These are phyloP conservation scores for Drosophila mettleri DNA, from an alignment of 2,888 invertebrate genomes.

Conservation along the genomic window DNA sequence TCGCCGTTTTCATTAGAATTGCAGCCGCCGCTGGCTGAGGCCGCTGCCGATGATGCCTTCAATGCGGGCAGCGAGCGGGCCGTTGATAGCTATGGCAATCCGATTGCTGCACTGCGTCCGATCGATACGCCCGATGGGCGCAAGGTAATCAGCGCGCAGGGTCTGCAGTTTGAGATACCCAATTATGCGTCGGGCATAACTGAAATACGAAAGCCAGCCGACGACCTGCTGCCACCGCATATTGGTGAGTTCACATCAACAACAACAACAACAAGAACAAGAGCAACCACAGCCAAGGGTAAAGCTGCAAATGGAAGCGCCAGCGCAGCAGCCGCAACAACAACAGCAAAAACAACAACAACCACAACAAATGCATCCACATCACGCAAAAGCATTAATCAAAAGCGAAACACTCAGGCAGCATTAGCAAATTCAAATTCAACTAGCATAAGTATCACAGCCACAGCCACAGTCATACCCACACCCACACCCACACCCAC, in stretches of 20 bases:
- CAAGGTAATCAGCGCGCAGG: slow-evolving; percentile 83
- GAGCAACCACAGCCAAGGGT: slow-evolving; percentile 6
- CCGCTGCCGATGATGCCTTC: slow-evolving; percentile 47
- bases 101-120: slow-evolving; percentile 80
- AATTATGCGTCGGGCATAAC: slow-evolving; percentile 85
- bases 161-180: slow-evolving; percentile 84
- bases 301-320: background rate
- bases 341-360: slow-evolving; percentile 20
- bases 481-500: slow-evolving; percentile 17
- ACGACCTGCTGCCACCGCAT: slow-evolving; percentile 84
- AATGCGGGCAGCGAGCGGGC: slow-evolving; percentile 55
- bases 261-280: slow-evolving; percentile 21
- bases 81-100: slow-evolving; percentile 84
- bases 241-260: slow-evolving; percentile 82
- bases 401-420: slow-evolving; percentile 38
- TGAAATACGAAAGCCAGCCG: slow-evolving; percentile 83
- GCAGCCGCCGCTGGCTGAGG: slow-evolving; percentile 80
- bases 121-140: slow-evolving; percentile 84
- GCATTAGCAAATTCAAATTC: slow-evolving; percentile 7
- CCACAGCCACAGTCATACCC: slow-evolving; percentile 18
- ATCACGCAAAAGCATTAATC: slow-evolving; percentile 13
- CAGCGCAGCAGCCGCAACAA: slow-evolving; percentile 14
- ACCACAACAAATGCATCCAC: slow-evolving; percentile 16
- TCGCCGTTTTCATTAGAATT: slow-evolving; percentile 84
- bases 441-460: slow-evolving; percentile 47